These are phyloP conservation scores for Patella vulgata DNA, from an alignment of 1,140 invertebrate species.

Conservation along the genomic window DNA sequence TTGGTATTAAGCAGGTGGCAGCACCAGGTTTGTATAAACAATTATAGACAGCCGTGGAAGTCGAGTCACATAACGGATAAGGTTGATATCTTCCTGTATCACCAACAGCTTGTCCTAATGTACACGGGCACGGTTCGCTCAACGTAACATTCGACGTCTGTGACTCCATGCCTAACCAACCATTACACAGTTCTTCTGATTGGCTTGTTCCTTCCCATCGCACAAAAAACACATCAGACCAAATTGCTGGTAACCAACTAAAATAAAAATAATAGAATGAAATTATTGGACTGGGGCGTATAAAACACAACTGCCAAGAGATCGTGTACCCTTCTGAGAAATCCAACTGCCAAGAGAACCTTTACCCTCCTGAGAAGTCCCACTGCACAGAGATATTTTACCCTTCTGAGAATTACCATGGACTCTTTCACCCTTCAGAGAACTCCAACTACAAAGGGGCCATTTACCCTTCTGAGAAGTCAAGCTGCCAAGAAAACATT, in stretches of 20 bases:
- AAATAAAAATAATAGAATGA: conserved; percentile 9
- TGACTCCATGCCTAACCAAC: conserved; percentile 41
- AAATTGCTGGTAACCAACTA: conserved; percentile 42
- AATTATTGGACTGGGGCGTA: no score
- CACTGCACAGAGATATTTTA: no score
- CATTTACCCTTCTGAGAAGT: no score
- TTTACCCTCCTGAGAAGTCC: no score
- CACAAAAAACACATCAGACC: conserved; percentile 58
- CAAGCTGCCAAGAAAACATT: no score
- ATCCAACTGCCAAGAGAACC: no score
- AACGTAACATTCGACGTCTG: conserved; percentile 10
- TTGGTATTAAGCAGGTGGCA: conserved; percentile 42
- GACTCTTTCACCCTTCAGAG: no score
- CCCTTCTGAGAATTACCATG: no score
- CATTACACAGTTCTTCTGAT: conserved; percentile 40
- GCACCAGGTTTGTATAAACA: conserved; percentile 49
- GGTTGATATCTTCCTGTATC: conserved; percentile 49
- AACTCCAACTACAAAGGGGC: no score
- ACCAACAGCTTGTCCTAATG: conserved; percentile 38
- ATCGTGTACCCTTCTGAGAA: no score
- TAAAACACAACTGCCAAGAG: no score
- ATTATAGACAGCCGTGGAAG: conserved; percentile 23
- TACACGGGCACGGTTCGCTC: conserved; percentile 47
- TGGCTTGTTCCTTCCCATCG: conserved; percentile 15
- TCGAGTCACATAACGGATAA: conserved; percentile 48